Evolutionary conservation across 2,888 invertebrate species (phyloP).

Genomic region (Osedax frankpressi): DNA sequence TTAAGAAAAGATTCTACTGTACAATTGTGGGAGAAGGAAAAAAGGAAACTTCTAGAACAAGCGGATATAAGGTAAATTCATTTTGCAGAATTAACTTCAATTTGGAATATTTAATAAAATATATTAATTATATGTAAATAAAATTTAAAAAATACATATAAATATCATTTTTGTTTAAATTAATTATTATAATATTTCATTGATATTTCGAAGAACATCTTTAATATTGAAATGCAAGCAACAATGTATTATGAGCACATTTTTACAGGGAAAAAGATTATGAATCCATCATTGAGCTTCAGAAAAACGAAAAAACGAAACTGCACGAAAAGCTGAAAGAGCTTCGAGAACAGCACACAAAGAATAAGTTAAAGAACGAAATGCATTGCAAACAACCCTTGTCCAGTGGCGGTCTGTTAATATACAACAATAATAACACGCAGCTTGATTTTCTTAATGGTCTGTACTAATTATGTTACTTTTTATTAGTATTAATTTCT

Average conservation of each 20-base stretch:
- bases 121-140: too few relatives aligned
- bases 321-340: conserved; percentile 2
- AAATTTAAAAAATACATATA: too few relatives aligned
- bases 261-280: not conserved
- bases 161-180: too few relatives aligned
- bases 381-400: conserved; percentile 1
- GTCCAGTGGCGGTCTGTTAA: not conserved
- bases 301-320: not conserved
- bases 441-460: not conserved
- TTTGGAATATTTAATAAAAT: too few relatives aligned
- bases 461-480: too few relatives aligned
- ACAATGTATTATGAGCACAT: not conserved
- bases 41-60: conserved; percentile 29
- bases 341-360: not conserved
- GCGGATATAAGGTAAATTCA: conserved; percentile 11
- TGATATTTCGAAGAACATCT: too few relatives aligned
- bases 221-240: not conserved
- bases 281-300: not conserved
- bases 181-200: too few relatives aligned
- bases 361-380: conserved; percentile 17
- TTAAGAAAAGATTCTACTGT: conserved; percentile 31
- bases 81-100: too few relatives aligned
- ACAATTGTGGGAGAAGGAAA: conserved; percentile 33
- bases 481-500: too few relatives aligned
- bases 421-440: not conserved